Evolutionary conservation across 1,140 invertebrate species (phyloP), one percentile per base, ranked within the genome.

Genomic region (Heliconius himera): DNA sequence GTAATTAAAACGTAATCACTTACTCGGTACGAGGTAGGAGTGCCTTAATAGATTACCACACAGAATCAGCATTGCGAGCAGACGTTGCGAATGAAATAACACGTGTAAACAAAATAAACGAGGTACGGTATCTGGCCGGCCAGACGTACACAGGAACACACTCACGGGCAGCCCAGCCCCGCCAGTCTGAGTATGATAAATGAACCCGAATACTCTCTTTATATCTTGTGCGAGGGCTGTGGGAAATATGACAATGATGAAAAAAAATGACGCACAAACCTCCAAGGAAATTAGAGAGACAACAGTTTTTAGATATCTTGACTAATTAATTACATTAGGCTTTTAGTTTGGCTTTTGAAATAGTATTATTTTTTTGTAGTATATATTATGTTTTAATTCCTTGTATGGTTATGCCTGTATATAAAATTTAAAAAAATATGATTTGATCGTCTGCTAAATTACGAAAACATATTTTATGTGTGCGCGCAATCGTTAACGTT

Each of bases 111-210:
- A 87, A 93, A 92, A 90, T 86, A 91, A 92, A 91, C 83, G 84
- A 85, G 72, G 16, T 70, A 70, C 51, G 74, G 78, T 85, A 88
- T 88, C 85, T 84, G 81, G 72, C 73, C 77, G 81, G 66, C 78
- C 85, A 89, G 90, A 85, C 86, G 82, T 86, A 94, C 91, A 94
- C 84, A 89, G 87, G 84, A 92, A 91, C 85, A 89, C 91, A 93
- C 90, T 94, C 90, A 91, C 85, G 79, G 71, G 76, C 83, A 82
- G 82, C 70, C 56, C 83, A 82, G 76, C 78, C 82, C 83, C 86
- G 78, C 70, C 83, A 82, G 76, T 81, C 82, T 83, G 87, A 89
- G 86, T 89, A 91, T 94, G 91, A 94, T 91, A 93, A 93, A 94
- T 93, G 89, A 85, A 87, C 85, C 49, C 77, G 79, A 87, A 87